A percentile compares a stretch with the other conserved stretches of the same genome.
Conservation (phyloP, 2,888 invertebrate species). For the Polydrusus tereticollis region DNA sequence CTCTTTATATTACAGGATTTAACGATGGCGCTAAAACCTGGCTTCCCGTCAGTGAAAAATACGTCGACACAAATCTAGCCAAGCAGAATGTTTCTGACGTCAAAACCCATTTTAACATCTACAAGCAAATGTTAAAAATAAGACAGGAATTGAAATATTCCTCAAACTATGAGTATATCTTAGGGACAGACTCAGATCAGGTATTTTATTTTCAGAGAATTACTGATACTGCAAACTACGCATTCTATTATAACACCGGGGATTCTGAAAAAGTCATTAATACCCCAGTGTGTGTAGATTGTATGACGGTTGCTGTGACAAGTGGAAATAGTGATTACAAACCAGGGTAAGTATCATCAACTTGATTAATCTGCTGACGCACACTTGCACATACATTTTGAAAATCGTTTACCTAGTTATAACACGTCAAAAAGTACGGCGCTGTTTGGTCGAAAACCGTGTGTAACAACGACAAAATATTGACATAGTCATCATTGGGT, state of each 20-base stretch:
- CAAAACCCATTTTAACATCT: constrained; percentile 75
- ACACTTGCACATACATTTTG: neutral
- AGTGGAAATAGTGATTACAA: neutral
- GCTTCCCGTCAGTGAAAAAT: constrained; percentile 78
- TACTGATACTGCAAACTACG: neutral
- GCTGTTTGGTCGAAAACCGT: no score
- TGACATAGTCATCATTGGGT: no score
- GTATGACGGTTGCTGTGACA: neutral
- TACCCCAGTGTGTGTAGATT: neutral
- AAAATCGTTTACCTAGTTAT: no score
- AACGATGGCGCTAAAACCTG: constrained; percentile 70
- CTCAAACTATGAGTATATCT: no score
- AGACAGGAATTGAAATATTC: constrained; percentile 69
- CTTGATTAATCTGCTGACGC: neutral
- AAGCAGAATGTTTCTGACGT: constrained; percentile 65
- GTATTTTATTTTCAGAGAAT: neutral
- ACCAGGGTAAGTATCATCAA: neutral
- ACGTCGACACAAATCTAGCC: constrained; percentile 72
- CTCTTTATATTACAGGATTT: constrained; percentile 65
- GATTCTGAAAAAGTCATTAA: neutral
- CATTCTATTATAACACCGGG: neutral
- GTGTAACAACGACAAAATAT: no score
- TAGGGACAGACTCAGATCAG: neutral
- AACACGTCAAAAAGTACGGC: no score
- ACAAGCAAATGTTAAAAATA: constrained; percentile 71